phyloP scores from a whole-genome alignment of 2,113 vertebrate genomes.

The Erythrolamprus reginae region DNA sequence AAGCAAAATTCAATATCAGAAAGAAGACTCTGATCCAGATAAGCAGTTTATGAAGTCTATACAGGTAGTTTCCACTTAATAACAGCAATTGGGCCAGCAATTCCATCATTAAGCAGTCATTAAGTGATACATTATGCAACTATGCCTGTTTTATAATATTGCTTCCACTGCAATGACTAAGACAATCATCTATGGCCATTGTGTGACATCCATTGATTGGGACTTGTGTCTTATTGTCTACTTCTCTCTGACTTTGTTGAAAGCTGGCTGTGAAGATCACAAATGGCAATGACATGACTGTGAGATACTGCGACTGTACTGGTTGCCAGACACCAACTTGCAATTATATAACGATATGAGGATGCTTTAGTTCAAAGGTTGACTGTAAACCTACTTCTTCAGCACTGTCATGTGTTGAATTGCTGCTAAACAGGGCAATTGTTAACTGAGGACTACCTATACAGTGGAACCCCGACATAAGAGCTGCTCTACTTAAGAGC shows the following conservation, averaged over 20 bases:
- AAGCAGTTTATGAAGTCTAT: neutral
- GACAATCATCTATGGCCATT: neutral
- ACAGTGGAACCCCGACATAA: too few species aligned
- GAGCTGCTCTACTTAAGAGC: too few species aligned
- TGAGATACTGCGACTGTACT: neutral
- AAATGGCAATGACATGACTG: neutral
- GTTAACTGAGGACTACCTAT: neutral
- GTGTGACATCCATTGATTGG: neutral
- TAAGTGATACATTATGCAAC: neutral
- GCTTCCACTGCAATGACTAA: neutral
- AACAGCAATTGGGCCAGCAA: neutral
- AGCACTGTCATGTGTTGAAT: neutral
- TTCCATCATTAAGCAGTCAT: neutral
- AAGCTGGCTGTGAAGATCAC: neutral
- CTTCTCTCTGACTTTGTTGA: neutral
- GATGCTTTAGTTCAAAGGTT: neutral
- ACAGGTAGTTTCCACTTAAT: neutral
- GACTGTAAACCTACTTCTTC: neutral
- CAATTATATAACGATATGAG: neutral
- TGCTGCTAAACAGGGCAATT: neutral
- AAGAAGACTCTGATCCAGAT: neutral
- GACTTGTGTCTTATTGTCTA: neutral
- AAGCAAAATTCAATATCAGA: neutral
- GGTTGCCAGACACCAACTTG: neutral
- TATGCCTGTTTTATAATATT: neutral